Evolutionary conservation across 2,113 vertebrate species (phyloP), one percentile per base, ranked within the genome.

Genomic region (Chloropsis cyanopogon): DNA sequence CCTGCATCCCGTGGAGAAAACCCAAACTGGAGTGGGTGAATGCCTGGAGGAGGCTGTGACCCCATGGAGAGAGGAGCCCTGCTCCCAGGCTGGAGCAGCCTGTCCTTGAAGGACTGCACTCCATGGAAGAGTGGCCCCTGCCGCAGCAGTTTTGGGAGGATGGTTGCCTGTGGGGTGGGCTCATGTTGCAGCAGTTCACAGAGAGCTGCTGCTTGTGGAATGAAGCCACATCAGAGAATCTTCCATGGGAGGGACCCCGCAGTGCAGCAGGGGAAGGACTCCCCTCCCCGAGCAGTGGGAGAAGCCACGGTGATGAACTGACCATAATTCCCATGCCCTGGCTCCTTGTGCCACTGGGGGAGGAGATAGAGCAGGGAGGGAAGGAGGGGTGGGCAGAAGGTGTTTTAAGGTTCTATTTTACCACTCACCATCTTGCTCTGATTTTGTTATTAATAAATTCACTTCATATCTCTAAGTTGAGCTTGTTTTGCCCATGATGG

Each of bases 11-110:
- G 3, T 17, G 52, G 29, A 50, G 25, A 10, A 35, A 49, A 19
- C 23, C 44, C 44, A 50, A 0, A 3, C 22, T 0, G 1, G 17
- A 31, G 33, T 3, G 1, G 1, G 25, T 33, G 46, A 25, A 35
- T 42, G 37, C 52, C 17, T 57, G 61, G 21, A 59, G 37, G 22
- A 59, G 44, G 16, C 31, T 68, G 25, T 35, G 53, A 42, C 7
- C 2, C 4, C 5, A 2, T 24, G 44, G 11, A 25, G 25, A 35
- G 52, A 76, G 31, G 3, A 17, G 17, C 13, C 24, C 19, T 50
- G 29, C 29, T n/a, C 18, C 2, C 44, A 66, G 3, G 4, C 42
- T 66, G 71, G 25, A 75, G 50, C 29, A 65, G 50, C 20, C 60
- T 57, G 35, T 57, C 42, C 29, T 65, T n/a, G 42, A 18, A 65